phyloP scores from a whole-genome alignment of 2,113 vertebrate species.

The Paramisgurnus dabryanus region DNA sequence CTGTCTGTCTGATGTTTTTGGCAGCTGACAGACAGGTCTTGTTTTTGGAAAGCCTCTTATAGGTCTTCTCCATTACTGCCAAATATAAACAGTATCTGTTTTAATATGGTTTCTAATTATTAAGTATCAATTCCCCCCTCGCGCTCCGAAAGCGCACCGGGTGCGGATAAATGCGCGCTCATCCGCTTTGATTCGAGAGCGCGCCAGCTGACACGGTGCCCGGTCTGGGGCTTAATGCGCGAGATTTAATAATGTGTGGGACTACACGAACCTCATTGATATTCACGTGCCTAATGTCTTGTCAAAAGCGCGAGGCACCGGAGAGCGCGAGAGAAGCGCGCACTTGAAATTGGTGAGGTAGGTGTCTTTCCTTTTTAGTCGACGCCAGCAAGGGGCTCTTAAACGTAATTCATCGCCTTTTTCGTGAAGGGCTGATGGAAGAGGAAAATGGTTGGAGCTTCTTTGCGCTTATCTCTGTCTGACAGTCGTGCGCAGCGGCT shows the following conservation, averaged over 20 bases:
- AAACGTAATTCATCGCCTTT: slow-evolving; percentile 79
- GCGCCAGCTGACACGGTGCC: slow-evolving; percentile 79
- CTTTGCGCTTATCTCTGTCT: slow-evolving; percentile 94
- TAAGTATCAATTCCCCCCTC: slow-evolving; percentile 72
- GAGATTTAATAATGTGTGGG: slow-evolving; percentile 77
- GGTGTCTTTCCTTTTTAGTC: slow-evolving; percentile 68
- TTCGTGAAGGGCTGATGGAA: slow-evolving; percentile 78
- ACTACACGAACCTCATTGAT: slow-evolving; percentile 77
- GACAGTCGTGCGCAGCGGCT: slow-evolving; percentile 98
- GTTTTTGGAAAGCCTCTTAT: slow-evolving; percentile 77
- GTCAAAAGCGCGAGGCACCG: slow-evolving; percentile 73
- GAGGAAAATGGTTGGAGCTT: slow-evolving; percentile 80
- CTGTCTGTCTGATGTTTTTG: slow-evolving; percentile 73
- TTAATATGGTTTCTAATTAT: slow-evolving; percentile 81
- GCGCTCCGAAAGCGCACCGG: slow-evolving; percentile 68
- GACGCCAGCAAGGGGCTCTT: slow-evolving; percentile 72
- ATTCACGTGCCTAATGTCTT: slow-evolving; percentile 76
- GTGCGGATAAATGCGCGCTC: slow-evolving; percentile 75
- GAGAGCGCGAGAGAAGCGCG: slow-evolving; percentile 69
- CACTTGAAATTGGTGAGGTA: slow-evolving; percentile 71
- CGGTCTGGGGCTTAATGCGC: slow-evolving; percentile 77
- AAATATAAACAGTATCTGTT: slow-evolving; percentile 80
- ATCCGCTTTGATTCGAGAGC: slow-evolving; percentile 76
- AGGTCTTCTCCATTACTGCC: slow-evolving; percentile 73
- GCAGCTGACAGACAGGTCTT: slow-evolving; percentile 71